Evolutionary conservation across 2,113 vertebrate genomes (phyloP).

Genomic region (Rhinopithecus roxellana): DNA sequence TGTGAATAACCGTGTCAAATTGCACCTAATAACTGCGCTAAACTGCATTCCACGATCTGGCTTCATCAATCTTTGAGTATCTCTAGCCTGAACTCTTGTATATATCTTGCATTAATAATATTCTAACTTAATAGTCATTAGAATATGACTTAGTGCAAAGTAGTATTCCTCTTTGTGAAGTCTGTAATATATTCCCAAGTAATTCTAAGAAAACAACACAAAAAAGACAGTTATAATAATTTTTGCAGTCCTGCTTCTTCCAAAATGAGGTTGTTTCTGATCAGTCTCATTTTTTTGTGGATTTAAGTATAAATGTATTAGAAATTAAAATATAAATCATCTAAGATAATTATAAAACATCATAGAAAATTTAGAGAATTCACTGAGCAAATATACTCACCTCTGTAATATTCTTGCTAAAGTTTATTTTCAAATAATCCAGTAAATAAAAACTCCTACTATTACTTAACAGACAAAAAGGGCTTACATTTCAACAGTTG

Average conservation of each 20-base stretch:
- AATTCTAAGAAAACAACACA: background rate
- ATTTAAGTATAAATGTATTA: background rate
- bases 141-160: background rate
- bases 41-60: background rate
- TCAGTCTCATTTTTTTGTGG: background rate
- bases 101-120: background rate
- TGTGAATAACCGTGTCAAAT: fast-evolving
- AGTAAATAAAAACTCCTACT: background rate
- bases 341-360: background rate
- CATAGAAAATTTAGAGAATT: background rate
- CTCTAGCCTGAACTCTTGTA: background rate
- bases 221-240: background rate
- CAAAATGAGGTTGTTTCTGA: background rate
- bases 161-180: background rate
- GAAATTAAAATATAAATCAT: background rate
- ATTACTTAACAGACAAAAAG: background rate
- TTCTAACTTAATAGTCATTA: no score
- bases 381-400: background rate
- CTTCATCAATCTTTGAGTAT: background rate
- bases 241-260: background rate
- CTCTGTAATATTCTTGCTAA: background rate
- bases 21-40: no score
- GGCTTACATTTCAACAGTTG: background rate
- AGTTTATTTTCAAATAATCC: background rate
- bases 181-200: background rate